Conservation (phyloP, 2,113 vertebrate genomes). For the Cyprinus carpio region DNA sequence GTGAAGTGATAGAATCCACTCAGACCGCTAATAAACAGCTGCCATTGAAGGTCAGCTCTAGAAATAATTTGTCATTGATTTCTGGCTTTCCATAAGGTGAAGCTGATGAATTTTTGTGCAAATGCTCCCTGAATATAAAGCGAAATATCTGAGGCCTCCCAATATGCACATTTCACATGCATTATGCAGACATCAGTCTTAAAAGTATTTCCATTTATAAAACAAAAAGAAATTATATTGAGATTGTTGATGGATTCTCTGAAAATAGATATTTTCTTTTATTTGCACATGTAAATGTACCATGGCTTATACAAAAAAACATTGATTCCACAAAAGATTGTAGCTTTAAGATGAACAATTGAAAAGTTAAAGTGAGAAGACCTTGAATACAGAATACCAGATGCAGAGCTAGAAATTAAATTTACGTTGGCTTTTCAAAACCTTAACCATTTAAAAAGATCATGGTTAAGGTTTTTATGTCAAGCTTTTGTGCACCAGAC, state of each 20-base stretch:
- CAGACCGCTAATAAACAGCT: conserved; percentile 2
- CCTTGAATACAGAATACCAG: not conserved
- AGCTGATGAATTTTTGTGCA: not conserved
- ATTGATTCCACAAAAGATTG: not conserved
- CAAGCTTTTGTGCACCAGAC: not conserved
- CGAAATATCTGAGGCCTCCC: not conserved
- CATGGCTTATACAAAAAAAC: not conserved
- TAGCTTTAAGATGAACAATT: not conserved
- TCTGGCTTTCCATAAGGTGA: not conserved
- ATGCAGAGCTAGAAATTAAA: not conserved
- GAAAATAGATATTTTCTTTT: not conserved
- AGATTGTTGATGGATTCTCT: not conserved
- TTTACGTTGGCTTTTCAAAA: not conserved
- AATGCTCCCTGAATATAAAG: not conserved
- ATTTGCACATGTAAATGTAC: not conserved
- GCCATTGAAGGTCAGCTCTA: not conserved
- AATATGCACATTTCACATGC: not conserved
- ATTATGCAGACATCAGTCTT: too few species aligned
- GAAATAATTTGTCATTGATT: conserved; percentile 1
- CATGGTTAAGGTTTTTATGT: too few species aligned
- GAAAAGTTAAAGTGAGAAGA: not conserved
- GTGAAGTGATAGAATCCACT: not conserved
- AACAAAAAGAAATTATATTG: not conserved
- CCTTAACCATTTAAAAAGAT: not conserved
- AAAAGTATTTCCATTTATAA: not conserved